Evolutionary conservation across 2,888 invertebrate genomes (phyloP).

Genomic region (Drosophila nr. perissopoda): DNA sequence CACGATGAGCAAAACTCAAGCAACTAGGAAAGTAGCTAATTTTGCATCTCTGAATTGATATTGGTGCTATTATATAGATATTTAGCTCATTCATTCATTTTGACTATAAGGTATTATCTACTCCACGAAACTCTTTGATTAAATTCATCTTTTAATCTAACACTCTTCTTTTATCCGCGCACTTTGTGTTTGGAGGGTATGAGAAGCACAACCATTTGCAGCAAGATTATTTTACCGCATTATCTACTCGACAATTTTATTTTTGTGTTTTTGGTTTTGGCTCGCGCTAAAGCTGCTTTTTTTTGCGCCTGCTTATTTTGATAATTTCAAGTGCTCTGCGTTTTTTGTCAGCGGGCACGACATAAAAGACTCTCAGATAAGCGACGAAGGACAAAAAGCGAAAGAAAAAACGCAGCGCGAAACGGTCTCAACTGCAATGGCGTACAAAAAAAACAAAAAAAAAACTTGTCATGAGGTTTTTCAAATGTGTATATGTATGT

Average conservation of each 20-base stretch:
- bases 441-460: slow-evolving; percentile 30
- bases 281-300: not conserved
- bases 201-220: slow-evolving; percentile 36
- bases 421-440: slow-evolving; percentile 40
- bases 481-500: slow-evolving; percentile 6
- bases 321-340: slow-evolving; percentile 64
- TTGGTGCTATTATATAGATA: not conserved
- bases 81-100: not conserved
- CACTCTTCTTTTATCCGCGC: not conserved
- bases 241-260: slow-evolving; percentile 64
- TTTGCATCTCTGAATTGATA: not conserved
- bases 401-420: slow-evolving; percentile 32
- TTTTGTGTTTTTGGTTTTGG: slow-evolving; percentile 32
- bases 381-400: slow-evolving; percentile 16
- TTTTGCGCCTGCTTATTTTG: slow-evolving; percentile 32
- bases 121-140: not conserved
- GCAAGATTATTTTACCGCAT: slow-evolving; percentile 72
- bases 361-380: slow-evolving; percentile 64
- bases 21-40: not conserved
- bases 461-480: slow-evolving; percentile 22
- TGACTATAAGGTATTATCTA: not conserved
- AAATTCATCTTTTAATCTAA: not conserved
- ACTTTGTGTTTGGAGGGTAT: not conserved
- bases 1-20: not conserved
- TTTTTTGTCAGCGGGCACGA: slow-evolving; percentile 44